Percentiles rank a stretch among this genome's conserved stretches.
Conservation (phyloP, 2,113 vertebrate genomes). For the Hystrix cristata region DNA sequence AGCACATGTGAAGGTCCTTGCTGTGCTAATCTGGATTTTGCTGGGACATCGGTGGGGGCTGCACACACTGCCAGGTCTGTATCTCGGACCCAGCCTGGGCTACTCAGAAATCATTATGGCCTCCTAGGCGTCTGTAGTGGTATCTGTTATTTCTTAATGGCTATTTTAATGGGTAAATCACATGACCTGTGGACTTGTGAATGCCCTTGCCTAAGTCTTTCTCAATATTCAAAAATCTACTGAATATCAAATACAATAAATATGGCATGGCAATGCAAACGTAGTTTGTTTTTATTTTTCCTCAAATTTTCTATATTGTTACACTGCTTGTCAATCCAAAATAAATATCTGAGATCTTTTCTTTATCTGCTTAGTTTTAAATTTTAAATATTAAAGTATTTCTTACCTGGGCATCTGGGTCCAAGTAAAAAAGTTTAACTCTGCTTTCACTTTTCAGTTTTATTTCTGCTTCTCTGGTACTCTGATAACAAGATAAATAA, state of each 20-base stretch:
- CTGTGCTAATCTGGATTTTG: accelerated
- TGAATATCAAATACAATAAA: neutral
- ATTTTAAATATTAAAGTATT: slow-evolving; percentile 25
- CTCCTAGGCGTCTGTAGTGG: neutral
- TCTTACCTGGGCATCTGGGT: slow-evolving; percentile 97
- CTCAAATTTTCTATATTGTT: neutral
- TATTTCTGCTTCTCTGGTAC: slow-evolving; percentile 95
- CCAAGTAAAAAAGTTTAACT: slow-evolving; percentile 97
- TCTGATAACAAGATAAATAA: slow-evolving; percentile 87
- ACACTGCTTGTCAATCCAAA: neutral
- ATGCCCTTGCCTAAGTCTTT: neutral
- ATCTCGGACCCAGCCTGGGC: neutral
- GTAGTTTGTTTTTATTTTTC: neutral
- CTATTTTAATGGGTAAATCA: neutral
- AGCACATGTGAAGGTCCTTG: neutral
- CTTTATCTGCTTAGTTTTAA: neutral
- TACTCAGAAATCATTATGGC: neutral
- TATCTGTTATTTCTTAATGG: neutral
- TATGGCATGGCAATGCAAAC: neutral
- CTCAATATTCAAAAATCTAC: neutral
- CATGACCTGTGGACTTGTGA: neutral
- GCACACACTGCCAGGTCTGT: neutral
- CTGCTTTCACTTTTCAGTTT: slow-evolving; percentile 96
- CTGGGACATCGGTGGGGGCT: neutral
- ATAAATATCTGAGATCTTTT: neutral